These are phyloP conservation scores for Euphydryas editha DNA, from an alignment of 2,888 invertebrate species.

Conservation along the genomic window DNA sequence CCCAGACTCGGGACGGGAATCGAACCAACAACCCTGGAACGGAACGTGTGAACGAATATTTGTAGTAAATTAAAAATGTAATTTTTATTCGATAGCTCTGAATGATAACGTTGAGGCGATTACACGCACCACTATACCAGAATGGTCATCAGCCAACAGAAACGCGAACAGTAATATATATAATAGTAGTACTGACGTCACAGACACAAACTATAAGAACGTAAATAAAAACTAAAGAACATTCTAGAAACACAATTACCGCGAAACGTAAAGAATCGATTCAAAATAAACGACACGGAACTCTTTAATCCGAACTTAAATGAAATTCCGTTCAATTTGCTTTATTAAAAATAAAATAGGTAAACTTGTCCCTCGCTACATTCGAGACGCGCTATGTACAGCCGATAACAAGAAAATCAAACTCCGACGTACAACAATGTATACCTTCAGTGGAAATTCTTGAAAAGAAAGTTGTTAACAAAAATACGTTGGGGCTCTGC, in stretches of 20 bases:
- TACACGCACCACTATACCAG: too few species aligned
- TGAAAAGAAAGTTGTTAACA: slow-evolving; percentile 81
- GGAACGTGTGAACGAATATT: too few species aligned
- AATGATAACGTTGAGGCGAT: too few species aligned
- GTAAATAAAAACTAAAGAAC: neutral
- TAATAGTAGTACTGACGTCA: too few species aligned
- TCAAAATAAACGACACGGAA: slow-evolving; percentile 14
- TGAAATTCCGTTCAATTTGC: slow-evolving; percentile 27
- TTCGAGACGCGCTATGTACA: slow-evolving; percentile 39
- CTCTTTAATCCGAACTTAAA: slow-evolving; percentile 23
- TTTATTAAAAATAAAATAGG: slow-evolving; percentile 37
- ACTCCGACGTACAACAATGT: slow-evolving; percentile 61
- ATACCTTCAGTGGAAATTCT: slow-evolving; percentile 64
- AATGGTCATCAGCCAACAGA: too few species aligned
- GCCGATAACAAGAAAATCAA: slow-evolving; percentile 59
- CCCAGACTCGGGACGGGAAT: too few species aligned
- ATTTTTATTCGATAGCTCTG: too few species aligned
- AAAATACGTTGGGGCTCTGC: slow-evolving; percentile 72
- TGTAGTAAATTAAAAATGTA: too few species aligned
- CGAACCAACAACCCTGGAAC: too few species aligned
- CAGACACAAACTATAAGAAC: neutral
- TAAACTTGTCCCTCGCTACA: slow-evolving; percentile 39
- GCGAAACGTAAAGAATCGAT: neutral
- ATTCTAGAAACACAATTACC: neutral
- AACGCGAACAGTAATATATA: too few species aligned